phyloP scores from a whole-genome alignment of 2,113 vertebrate genomes.

The Xyrauchen texanus region DNA sequence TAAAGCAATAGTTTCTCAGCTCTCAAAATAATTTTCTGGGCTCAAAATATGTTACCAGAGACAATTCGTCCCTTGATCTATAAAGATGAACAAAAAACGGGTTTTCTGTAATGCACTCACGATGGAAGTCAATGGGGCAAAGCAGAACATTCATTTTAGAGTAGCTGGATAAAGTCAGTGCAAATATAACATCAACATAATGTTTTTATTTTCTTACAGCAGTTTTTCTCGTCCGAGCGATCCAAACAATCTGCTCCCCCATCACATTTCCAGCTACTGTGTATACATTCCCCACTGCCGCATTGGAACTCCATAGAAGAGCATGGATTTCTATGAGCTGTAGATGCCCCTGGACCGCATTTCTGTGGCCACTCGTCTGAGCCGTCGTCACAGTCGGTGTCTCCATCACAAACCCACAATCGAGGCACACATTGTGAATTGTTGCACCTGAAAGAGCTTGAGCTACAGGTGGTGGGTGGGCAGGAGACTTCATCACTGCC shows the following conservation, averaged over 20 bases:
- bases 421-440: slow-evolving; percentile 74
- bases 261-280: slow-evolving; percentile 82
- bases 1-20: too few relatives aligned
- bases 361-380: slow-evolving; percentile 80
- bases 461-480: slow-evolving; percentile 69
- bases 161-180: too few relatives aligned
- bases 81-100: too few relatives aligned
- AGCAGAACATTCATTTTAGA: too few relatives aligned
- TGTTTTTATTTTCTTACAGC: slow-evolving; percentile 68
- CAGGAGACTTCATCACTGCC: slow-evolving; percentile 81
- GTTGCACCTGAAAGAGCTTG: slow-evolving; percentile 76
- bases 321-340: slow-evolving; percentile 59
- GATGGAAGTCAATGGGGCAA: too few relatives aligned
- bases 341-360: slow-evolving; percentile 56
- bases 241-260: slow-evolving; percentile 79
- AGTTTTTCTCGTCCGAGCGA: slow-evolving; percentile 79
- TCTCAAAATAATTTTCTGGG: too few relatives aligned
- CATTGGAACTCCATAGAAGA: slow-evolving; percentile 79
- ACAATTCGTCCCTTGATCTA: too few relatives aligned
- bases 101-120: too few relatives aligned
- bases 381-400: slow-evolving; percentile 78
- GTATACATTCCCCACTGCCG: slow-evolving; percentile 80
- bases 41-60: too few relatives aligned
- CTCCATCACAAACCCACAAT: slow-evolving; percentile 83
- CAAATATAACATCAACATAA: too few relatives aligned